These are phyloP conservation scores for Cyprinodon variegatus DNA, from an alignment of 2,113 vertebrate species.

Conservation along the genomic window DNA sequence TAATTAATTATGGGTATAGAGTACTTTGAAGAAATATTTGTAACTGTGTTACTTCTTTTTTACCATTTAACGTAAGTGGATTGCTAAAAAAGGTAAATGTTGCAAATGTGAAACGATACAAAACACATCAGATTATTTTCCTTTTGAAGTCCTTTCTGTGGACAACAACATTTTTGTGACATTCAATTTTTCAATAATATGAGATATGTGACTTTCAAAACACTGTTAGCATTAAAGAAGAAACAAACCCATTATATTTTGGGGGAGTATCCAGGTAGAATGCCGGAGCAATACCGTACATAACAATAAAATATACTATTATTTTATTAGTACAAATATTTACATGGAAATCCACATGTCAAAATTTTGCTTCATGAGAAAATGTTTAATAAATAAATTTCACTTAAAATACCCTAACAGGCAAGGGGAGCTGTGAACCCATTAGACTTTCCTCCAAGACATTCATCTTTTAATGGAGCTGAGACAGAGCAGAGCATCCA, in stretches of 20 bases:
- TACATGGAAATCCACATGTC: slow-evolving; percentile 16
- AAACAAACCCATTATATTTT: neutral
- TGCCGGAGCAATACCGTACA: no score
- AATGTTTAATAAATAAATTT: slow-evolving; percentile 22
- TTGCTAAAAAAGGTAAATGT: neutral
- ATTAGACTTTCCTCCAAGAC: slow-evolving; percentile 29
- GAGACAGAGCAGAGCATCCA: slow-evolving; percentile 63
- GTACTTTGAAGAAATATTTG: no score
- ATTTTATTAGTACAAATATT: slow-evolving; percentile 22
- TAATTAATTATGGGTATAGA: no score
- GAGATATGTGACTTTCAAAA: neutral
- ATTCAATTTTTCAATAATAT: neutral
- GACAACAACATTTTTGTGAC: neutral
- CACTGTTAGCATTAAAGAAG: neutral
- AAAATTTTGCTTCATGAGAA: neutral
- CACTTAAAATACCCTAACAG: slow-evolving; percentile 25
- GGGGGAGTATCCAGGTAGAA: no score
- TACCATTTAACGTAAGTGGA: no score
- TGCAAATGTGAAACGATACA: neutral
- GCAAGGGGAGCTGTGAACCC: slow-evolving; percentile 19
- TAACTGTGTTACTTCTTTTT: no score
- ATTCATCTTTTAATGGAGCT: slow-evolving; percentile 49
- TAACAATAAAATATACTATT: neutral
- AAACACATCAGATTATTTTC: neutral
- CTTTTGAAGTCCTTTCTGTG: neutral